Conservation (phyloP, 2,888 invertebrate species). For the Mayetiola destructor region DNA sequence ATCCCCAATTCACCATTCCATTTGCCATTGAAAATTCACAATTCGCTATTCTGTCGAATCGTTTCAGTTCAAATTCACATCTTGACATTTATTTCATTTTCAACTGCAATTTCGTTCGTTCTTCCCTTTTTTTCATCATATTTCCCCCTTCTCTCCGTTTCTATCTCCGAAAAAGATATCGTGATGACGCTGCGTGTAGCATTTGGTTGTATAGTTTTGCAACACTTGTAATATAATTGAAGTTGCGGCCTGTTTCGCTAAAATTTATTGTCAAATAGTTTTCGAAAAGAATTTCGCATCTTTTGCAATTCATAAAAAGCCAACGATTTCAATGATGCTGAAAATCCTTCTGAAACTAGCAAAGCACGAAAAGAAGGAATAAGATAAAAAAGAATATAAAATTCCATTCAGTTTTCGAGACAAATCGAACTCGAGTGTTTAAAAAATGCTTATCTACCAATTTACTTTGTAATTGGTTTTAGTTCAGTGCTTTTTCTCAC, state of each 20-base stretch:
- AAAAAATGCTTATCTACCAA: conserved; percentile 7
- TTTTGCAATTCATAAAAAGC: neutral
- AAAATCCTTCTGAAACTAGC: neutral
- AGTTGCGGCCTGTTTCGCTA: conserved; percentile 3
- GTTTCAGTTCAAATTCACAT: neutral
- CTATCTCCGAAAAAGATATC: neutral
- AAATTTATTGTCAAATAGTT: conserved; percentile 11
- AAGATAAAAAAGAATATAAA: neutral
- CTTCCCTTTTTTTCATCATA: neutral
- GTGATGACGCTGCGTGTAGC: too few relatives aligned
- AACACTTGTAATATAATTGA: neutral
- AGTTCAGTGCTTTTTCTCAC: too few relatives aligned
- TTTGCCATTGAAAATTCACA: too few relatives aligned
- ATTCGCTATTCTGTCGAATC: too few relatives aligned
- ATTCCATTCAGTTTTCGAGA: too few relatives aligned
- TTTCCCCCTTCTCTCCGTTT: neutral
- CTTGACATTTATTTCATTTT: conserved; percentile 7
- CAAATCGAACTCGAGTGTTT: neutral
- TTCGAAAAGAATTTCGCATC: neutral
- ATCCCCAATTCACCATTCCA: too few relatives aligned
- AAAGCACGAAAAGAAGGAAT: neutral
- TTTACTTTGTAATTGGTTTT: conserved; percentile 12
- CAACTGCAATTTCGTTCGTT: neutral
- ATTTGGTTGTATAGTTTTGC: too few relatives aligned
- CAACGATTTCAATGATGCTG: neutral